Conservation (phyloP, 2,888 invertebrate species). For the Cephus pygmeus region DNA sequence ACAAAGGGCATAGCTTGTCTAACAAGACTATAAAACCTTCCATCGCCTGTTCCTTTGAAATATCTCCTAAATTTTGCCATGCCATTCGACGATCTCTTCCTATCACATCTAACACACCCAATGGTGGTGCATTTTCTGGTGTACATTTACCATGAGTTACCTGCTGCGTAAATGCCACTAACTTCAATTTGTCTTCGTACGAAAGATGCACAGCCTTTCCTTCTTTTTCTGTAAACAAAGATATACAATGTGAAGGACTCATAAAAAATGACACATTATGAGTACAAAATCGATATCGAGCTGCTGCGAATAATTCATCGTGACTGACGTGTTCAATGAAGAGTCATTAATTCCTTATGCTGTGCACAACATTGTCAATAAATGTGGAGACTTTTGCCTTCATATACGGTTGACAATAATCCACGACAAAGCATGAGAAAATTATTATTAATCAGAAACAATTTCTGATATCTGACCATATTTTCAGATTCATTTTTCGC, state of each 20-base stretch:
- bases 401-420: background rate
- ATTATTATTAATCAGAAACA: background rate
- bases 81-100: conserved; percentile 92
- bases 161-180: conserved; percentile 94
- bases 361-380: background rate
- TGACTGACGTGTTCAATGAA: background rate
- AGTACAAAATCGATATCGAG: background rate
- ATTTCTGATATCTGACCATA: background rate
- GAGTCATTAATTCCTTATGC: background rate
- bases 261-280: background rate
- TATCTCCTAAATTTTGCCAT: conserved; percentile 92
- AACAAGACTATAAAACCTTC: conserved; percentile 90
- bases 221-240: conserved; percentile 83
- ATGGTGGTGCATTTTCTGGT: conserved; percentile 78
- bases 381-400: background rate
- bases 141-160: conserved; percentile 86
- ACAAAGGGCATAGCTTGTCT: conserved; percentile 88
- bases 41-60: conserved; percentile 89
- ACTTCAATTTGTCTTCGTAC: conserved; percentile 90
- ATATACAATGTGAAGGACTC: background rate
- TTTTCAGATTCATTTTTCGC: background rate
- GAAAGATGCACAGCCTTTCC: conserved; percentile 96
- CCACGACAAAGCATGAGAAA: background rate
- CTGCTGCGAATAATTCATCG: background rate
- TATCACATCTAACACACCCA: conserved; percentile 95